These are phyloP conservation scores for Nanorana parkeri DNA, from an alignment of 2,113 vertebrate genomes.

Conservation along the genomic window DNA sequence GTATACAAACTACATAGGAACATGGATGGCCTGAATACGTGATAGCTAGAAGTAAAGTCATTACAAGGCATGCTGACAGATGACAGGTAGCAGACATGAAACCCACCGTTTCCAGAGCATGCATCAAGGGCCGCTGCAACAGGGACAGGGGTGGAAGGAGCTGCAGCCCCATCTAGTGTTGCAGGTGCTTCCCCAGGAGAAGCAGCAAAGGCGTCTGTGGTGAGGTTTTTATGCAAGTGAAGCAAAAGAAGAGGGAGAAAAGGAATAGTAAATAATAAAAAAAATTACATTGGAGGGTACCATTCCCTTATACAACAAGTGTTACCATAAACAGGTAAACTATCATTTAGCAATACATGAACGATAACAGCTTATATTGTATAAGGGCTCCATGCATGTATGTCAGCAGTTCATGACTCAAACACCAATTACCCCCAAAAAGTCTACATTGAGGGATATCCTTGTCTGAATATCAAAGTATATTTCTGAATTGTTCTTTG, in stretches of 20 bases:
- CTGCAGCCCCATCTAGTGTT: constrained; percentile 84
- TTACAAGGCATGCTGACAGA: constrained; percentile 45
- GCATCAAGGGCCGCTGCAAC: constrained; percentile 92
- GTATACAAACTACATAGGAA: neutral
- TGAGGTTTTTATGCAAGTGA: constrained; percentile 78
- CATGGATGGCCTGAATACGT: neutral
- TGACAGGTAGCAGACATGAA: constrained; percentile 70
- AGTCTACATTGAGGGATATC: neutral
- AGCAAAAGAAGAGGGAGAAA: constrained; percentile 78
- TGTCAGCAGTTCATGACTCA: neutral
- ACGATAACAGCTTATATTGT: constrained; percentile 71
- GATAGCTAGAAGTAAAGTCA: constrained; percentile 57
- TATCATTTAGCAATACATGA: constrained; percentile 32
- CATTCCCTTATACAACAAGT: constrained; percentile 79
- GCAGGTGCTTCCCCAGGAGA: constrained; percentile 94
- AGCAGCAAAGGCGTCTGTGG: constrained; percentile 96
- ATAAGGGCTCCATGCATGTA: constrained; percentile 79
- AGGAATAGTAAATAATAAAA: constrained; percentile 63
- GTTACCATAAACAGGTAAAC: neutral
- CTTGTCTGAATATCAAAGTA: neutral
- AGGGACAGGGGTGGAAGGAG: constrained; percentile 80
- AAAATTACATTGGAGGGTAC: constrained; percentile 3
- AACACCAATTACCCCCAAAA: neutral
- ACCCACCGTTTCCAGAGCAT: constrained; percentile 99
- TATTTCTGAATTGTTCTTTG: neutral